phyloP scores from a whole-genome alignment of 2,888 invertebrate species.

The Slavum lentiscoides region DNA sequence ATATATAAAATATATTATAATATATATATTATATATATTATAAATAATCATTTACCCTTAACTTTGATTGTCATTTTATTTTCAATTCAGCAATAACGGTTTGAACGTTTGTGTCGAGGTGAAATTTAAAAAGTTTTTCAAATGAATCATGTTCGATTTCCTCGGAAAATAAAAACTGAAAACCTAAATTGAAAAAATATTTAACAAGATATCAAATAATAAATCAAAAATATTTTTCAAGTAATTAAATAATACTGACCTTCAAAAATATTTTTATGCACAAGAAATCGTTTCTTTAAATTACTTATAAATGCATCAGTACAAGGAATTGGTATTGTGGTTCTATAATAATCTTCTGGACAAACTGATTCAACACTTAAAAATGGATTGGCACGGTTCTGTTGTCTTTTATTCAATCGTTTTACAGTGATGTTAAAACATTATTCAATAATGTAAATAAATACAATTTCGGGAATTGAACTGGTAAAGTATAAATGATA shows the following conservation, averaged over 20 bases:
- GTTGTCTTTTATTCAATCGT: conserved; percentile 4
- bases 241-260: conserved; percentile 4
- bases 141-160: conserved; percentile 1
- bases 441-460: no score
- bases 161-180: conserved; percentile 5
- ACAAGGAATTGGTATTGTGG: neutral
- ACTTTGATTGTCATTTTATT: neutral
- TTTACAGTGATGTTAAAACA: neutral
- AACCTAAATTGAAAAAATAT: conserved; percentile 10
- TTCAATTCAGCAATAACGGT: neutral
- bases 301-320: neutral
- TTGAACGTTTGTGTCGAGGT: neutral
- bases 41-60: neutral
- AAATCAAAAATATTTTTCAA: no score
- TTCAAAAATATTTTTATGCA: conserved; percentile 1
- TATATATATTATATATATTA: no score
- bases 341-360: neutral
- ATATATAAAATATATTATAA: no score
- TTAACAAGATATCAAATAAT: neutral
- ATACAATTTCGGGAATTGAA: no score
- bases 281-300: neutral
- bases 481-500: no score
- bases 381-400: conserved; percentile 12
- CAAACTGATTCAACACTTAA: neutral
- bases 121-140: neutral